These are phyloP conservation scores for Psettodes erumei DNA, from an alignment of 2,113 vertebrate species.

Conservation along the genomic window DNA sequence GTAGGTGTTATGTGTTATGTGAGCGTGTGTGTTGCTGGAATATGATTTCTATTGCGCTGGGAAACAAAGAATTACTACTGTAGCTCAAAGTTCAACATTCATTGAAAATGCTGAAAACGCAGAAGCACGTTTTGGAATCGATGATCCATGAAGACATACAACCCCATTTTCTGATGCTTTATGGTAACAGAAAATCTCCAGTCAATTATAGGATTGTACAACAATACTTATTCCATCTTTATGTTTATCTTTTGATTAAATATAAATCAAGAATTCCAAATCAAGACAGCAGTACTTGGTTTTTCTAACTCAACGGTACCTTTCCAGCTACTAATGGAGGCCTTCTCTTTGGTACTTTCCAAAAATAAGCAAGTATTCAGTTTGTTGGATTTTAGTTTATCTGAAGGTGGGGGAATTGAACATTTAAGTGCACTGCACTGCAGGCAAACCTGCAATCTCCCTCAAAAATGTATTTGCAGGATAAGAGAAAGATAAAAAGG, in stretches of 20 bases:
- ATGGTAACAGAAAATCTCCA: neutral
- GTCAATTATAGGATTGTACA: neutral
- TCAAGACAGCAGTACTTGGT: too few relatives aligned
- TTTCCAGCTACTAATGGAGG: too few relatives aligned
- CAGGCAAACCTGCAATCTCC: constrained; percentile 3
- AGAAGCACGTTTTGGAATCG: constrained; percentile 6
- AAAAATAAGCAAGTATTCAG: neutral
- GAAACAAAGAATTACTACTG: constrained; percentile 41
- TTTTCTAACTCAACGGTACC: too few relatives aligned
- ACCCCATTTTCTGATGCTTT: neutral
- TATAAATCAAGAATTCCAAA: neutral
- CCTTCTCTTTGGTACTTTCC: neutral
- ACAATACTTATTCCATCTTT: neutral
- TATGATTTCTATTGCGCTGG: constrained; percentile 48
- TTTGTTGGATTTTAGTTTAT: neutral
- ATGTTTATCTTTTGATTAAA: neutral
- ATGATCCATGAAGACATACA: neutral
- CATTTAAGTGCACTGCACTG: neutral
- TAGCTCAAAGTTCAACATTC: constrained; percentile 45
- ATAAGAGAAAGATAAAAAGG: neutral
- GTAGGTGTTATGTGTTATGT: constrained; percentile 79
- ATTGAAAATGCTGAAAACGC: constrained; percentile 17
- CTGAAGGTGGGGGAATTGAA: neutral
- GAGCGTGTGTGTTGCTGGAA: constrained; percentile 40
- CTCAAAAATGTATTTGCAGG: neutral